Base-by-base conservation (phyloP, 2,113 vertebrate species). In the Dipodomys merriami region DNA sequence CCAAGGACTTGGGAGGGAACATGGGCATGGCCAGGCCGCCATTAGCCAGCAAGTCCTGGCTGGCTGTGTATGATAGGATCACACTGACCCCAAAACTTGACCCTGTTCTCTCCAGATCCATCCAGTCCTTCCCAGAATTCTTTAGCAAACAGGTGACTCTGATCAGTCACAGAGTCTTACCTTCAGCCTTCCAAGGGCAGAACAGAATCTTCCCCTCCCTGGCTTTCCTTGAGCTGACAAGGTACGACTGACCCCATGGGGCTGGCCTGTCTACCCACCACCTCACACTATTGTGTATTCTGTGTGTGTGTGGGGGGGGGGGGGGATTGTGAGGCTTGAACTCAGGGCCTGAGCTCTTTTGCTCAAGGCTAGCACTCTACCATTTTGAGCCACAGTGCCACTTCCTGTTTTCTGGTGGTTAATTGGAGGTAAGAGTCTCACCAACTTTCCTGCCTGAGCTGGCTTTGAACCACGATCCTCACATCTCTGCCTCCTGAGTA, bases 41-140 rank as follows among this genome's bases (percentile, higher is more conserved):
- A 8, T 27, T 77, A 85, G 46, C n/a, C 62, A 81, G n/a, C 71
- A 87, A 85, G 67, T 65, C 86, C n/a, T 80, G 49, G 68, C 83
- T 35, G 57, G 77, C 15, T 86, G 49, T 49, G 27, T 67, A 73
- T 86, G 84, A 84, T 86, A 89, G 0, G 44, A 81, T 84, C 77
- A 64, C 7, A 64, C 6, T 33, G 74, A 92, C 77, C 68, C 60
- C 73, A 33, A 87, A 69, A 78, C 30, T 92, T 72, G 53, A 44
- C 30, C n/a, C 25, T 67, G 64, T 80, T 89, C 60, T 67, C 49
- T 92, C 27, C 49, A 44, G 83, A 79, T 68, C 64, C 80, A 72
- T 22, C 25, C 72, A 2, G 44, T 30, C 7, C 57, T 44, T 67
- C 71, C n/a, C 46, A 23, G 49, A 71, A 39, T 57, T 53, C 44